phyloP scores from a whole-genome alignment of 2,113 vertebrate species.

The Psettodes erumei region DNA sequence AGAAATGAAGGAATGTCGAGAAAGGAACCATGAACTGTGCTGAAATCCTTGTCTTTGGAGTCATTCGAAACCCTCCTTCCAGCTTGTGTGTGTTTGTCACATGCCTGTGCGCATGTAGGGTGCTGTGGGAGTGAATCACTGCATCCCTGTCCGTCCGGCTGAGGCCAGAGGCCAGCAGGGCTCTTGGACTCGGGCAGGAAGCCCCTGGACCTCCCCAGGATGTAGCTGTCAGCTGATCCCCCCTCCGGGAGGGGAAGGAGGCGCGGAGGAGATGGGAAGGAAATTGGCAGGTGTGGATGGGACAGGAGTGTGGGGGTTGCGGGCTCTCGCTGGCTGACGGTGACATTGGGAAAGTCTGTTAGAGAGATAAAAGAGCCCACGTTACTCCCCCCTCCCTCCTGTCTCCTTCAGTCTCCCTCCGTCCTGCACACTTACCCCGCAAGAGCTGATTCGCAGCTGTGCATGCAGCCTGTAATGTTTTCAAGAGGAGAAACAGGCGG shows the following conservation, averaged over 20 bases:
- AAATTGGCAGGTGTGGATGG: conserved; percentile 72
- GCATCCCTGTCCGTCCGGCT: conserved; percentile 62
- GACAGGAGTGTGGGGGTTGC: conserved; percentile 29
- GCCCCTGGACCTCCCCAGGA: conserved; percentile 76
- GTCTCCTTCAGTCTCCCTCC: conserved; percentile 2
- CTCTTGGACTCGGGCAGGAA: conserved; percentile 75
- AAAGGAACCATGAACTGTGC: not conserved
- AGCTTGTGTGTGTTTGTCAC: conserved; percentile 43
- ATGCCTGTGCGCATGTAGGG: conserved; percentile 16
- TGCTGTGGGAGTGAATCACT: conserved; percentile 47
- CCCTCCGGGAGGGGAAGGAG: conserved; percentile 60
- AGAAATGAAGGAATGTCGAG: not conserved
- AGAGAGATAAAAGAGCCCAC: conserved; percentile 57
- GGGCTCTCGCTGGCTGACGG: conserved; percentile 37
- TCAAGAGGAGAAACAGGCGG: conserved; percentile 17
- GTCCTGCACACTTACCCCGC: conserved; percentile 9
- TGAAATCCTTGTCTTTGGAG: not conserved
- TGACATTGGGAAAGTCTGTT: conserved; percentile 70
- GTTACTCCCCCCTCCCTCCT: conserved; percentile 14
- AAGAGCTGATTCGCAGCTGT: conserved; percentile 63
- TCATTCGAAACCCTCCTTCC: not conserved
- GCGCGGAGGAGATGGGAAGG: conserved; percentile 53
- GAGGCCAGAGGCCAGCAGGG: conserved; percentile 70
- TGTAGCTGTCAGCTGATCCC: conserved; percentile 81
- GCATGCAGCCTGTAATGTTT: conserved; percentile 37